Base-by-base conservation (phyloP, 2,113 vertebrate genomes). In the Tursiops truncatus region DNA sequence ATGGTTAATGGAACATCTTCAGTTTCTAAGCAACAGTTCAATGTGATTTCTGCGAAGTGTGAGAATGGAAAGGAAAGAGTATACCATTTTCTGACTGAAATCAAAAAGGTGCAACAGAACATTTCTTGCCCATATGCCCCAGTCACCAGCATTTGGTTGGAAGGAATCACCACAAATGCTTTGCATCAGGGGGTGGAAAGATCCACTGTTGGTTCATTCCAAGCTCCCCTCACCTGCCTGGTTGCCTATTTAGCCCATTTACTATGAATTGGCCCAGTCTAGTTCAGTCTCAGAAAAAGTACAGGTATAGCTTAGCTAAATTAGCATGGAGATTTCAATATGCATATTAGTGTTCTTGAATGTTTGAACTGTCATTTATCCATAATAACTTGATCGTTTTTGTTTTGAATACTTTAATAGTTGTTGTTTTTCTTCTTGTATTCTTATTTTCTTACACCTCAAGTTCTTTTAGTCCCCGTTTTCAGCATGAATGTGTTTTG, bases 131-230 rank as follows among this genome's bases (percentile, higher is more conserved):
- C 47, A 41, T 33, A 13, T 86, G 44, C 23, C 58, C 25, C 21
- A 87, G 38, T 68, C n/a, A 90, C 44, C 17, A 92, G 41, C 36
- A 83, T 76, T 92, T 88, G 36, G 17, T 70, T 95, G 47, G 38
- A 96, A 96, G 76, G 20, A 86, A 11, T 94, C n/a, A 94, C 12
- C n/a, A 83, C 58, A 91, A 89, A 70, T 50, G 50, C 12, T 98
- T 92, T 87, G n/a, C 41, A 68, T 80, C 28, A 68, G 15, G 0
- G 28, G 21, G 25, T 41, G n/a, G 58, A 90, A 8, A 89, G 4
- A 90, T 7, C 10, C 53, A 96, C 70, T 50, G 33, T 26, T 93
- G 44, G 58, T 8, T 56, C n/a, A 28, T 65, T 18, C 31, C 47
- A 92, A 82, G 56, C 60, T 53, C n/a, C 11, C 18, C 31, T 88